Base-by-base conservation (phyloP, 2,113 vertebrate genomes). In the Sitta europaea region DNA sequence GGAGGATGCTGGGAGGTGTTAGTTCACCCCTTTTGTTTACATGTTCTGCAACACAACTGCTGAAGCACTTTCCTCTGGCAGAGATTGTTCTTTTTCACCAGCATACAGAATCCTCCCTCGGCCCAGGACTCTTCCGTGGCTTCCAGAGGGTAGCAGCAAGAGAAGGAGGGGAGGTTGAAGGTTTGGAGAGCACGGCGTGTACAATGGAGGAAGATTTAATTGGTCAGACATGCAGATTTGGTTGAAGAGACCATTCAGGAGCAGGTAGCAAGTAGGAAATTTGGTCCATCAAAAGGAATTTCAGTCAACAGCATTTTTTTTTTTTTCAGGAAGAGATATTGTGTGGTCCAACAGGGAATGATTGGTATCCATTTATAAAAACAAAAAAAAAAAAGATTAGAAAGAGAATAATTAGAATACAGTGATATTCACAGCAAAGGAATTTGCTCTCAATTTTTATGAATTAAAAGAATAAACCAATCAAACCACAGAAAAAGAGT, bases 81-180 rank as follows among this genome's bases (percentile, higher is more conserved):
- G 92, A 99, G 99, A 98, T 99, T 99, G 98, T 99, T 99, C 99
- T 99, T 99, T 99, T 99, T 99, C 98, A 99, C 99, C 95, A 99
- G 98, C 98, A 99, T 99, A 98, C 99, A 99, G 99, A 99, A 99
- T 98, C 99, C 99, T 98, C 99, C 99, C 98, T 99, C 99, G 24
- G 99, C 99, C 99, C 99, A 99, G 97, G 99, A 99, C 98, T 99
- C 99, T 99, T 99, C 99, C 99, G 99, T 99, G 98, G 99, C 99
- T 99, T 99, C 99, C 99, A 91, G 98, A 98, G 98, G 98, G 98
- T 98, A 98, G 98, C 97, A 97, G 96, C 96, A 98, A 98, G 98
- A 96, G 97, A 96, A 93, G 91, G 47, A 94, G 89, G 88, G 81
- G 97, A 97, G 91, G 96, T 97, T 98, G 98, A 97, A 97, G 98